Evolutionary conservation across 2,113 vertebrate species (phyloP).

Genomic region (Dunckerocampus dactyliophorus): DNA sequence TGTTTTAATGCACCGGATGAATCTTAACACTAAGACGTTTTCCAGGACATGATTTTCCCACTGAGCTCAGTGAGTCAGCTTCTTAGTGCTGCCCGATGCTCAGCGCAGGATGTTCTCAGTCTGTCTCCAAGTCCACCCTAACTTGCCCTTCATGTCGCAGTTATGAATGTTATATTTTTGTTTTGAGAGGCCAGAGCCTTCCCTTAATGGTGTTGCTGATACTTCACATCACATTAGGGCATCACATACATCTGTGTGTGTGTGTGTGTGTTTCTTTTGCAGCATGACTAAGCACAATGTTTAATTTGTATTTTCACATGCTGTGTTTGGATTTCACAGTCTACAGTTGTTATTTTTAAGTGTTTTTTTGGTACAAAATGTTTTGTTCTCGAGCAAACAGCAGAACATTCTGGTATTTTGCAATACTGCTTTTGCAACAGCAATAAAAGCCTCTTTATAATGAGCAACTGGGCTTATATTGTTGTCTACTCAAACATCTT

Average conservation of each 20-base stretch:
- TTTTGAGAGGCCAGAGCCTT: constrained; percentile 19
- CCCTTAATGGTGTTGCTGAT: not conserved
- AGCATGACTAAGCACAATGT: constrained; percentile 11
- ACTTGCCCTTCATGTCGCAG: not conserved
- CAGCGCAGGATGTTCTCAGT: constrained; percentile 24
- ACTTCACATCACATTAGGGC: too few species aligned
- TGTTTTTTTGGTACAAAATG: constrained; percentile 18
- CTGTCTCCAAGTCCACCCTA: not conserved
- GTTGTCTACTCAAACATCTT: not conserved
- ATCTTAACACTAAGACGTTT: constrained; percentile 33
- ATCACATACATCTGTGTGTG: too few species aligned
- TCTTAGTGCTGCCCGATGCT: constrained; percentile 19
- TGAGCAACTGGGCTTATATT: not conserved
- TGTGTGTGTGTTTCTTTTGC: not conserved
- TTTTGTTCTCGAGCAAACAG: constrained; percentile 24
- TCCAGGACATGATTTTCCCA: constrained; percentile 25
- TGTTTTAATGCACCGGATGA: not conserved
- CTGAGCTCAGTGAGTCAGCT: constrained; percentile 36
- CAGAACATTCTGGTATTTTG: constrained; percentile 1
- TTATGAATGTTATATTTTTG: not conserved
- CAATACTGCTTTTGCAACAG: not conserved
- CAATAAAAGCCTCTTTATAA: constrained; percentile 25
- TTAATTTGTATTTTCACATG: not conserved
- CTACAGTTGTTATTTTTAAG: not conserved
- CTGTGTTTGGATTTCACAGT: constrained; percentile 34